Percentiles rank a stretch among this genome's conserved stretches.
Evolutionary conservation across 2,888 invertebrate genomes (phyloP).

Genomic region (Acronicta alni): DNA sequence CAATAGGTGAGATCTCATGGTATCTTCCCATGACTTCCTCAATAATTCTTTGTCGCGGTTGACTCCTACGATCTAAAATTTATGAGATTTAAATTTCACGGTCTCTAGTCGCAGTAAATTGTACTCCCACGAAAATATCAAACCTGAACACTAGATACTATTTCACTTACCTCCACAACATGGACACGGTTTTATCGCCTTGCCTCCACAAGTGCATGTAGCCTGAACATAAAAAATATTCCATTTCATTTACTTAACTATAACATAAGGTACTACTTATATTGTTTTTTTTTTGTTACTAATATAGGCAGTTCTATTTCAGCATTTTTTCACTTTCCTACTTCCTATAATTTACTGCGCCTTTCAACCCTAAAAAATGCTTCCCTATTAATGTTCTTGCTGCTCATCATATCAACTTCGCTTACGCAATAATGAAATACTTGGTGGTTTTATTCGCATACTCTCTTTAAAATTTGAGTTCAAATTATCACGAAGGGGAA

Average conservation of each 20-base stretch:
- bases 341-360: not conserved
- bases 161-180: constrained; percentile 67
- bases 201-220: constrained; percentile 57
- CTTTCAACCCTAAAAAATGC: not conserved
- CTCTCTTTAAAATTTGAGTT: not conserved
- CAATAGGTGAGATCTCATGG: constrained; percentile 66
- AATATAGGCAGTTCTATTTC: too few species aligned
- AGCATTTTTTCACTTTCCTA: too few species aligned
- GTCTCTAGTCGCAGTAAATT: constrained; percentile 40
- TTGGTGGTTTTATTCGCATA: constrained; percentile 28
- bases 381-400: not conserved
- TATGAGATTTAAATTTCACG: constrained; percentile 52
- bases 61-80: constrained; percentile 75
- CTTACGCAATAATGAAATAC: constrained; percentile 6
- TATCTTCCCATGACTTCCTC: constrained; percentile 79
- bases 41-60: constrained; percentile 72
- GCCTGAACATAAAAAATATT: constrained; percentile 56
- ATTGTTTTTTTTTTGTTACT: not conserved
- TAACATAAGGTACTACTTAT: too few species aligned
- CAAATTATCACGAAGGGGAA: not conserved
- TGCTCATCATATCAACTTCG: constrained; percentile 27
- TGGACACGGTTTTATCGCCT: constrained; percentile 50
- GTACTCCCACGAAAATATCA: constrained; percentile 74
- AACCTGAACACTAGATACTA: constrained; percentile 9
- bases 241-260: constrained; percentile 15